Evolutionary conservation across 2,797 vertebrate genomes (phyloP).

Genomic region (Siniperca scherzeri): DNA sequence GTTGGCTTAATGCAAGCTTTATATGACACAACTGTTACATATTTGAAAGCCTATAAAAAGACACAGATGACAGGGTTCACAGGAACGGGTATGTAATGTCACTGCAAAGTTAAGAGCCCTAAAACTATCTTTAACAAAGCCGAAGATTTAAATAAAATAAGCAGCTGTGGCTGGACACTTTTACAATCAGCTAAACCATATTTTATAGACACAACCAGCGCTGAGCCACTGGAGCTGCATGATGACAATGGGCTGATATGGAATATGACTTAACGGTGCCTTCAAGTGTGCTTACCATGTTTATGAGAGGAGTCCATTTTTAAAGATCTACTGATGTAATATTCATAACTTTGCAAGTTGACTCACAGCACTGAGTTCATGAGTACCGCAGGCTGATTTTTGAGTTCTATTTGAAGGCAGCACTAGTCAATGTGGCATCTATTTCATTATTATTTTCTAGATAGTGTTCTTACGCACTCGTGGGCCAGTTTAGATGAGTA

Average conservation of each 20-base stretch:
- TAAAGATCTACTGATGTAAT: conserved; percentile 65
- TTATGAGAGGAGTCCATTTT: conserved; percentile 69
- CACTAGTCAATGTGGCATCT: conserved; percentile 4
- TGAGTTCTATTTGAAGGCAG: conserved; percentile 36
- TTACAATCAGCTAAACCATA: conserved; percentile 40
- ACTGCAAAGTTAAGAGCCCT: conserved; percentile 18
- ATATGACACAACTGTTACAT: conserved; percentile 29
- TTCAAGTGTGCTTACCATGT: conserved; percentile 75
- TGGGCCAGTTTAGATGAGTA: background rate
- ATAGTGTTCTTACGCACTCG: conserved; percentile 1
- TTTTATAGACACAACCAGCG: conserved; percentile 34
- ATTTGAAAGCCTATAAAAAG: conserved; percentile 56
- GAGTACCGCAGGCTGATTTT: conserved; percentile 34
- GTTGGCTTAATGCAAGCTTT: conserved; percentile 39
- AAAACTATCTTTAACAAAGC: conserved; percentile 58
- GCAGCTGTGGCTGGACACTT: conserved; percentile 25
- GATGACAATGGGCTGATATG: conserved; percentile 37
- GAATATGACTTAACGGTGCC: conserved; percentile 56
- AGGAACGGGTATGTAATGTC: conserved; percentile 1
- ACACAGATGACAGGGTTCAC: conserved; percentile 15
- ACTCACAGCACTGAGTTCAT: conserved; percentile 42
- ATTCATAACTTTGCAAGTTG: conserved; percentile 72
- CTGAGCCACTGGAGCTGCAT: conserved; percentile 39
- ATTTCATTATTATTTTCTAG: background rate
- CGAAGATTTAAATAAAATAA: conserved; percentile 52